Conservation (phyloP, 2,888 invertebrate species). For the Pyrochroa serraticornis region DNA sequence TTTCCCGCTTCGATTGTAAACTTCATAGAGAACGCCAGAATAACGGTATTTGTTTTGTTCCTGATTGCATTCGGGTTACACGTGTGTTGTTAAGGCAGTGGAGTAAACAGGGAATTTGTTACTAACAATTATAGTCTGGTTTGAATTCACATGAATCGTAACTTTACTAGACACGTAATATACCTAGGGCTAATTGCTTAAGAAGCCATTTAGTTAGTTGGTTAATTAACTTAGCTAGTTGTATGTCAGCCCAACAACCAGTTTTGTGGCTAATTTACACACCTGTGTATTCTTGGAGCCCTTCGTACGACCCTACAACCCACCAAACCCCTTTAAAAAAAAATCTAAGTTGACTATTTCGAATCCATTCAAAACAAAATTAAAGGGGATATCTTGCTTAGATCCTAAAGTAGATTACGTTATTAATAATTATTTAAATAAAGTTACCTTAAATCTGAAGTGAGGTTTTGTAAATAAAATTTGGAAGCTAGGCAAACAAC, state of each 20-base stretch:
- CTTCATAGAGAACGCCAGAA: slow-evolving; percentile 4
- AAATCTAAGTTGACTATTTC: too few relatives aligned
- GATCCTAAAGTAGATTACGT: too few relatives aligned
- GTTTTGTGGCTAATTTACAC: slow-evolving; percentile 44
- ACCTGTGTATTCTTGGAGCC: slow-evolving; percentile 40
- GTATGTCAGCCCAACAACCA: slow-evolving; percentile 46
- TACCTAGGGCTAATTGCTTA: slow-evolving; percentile 55
- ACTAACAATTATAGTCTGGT: slow-evolving; percentile 40
- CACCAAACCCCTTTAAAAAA: too few relatives aligned
- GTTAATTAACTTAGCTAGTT: slow-evolving; percentile 52
- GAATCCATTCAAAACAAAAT: too few relatives aligned
- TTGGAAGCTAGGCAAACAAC: too few relatives aligned
- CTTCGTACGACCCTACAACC: slow-evolving; percentile 25
- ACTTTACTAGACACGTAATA: slow-evolving; percentile 51
- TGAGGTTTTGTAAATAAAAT: too few relatives aligned
- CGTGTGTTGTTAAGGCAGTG: slow-evolving; percentile 27
- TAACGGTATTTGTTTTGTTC: slow-evolving; percentile 21
- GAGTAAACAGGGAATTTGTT: slow-evolving; percentile 29
- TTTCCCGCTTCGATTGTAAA: slow-evolving; percentile 23
- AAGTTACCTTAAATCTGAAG: too few relatives aligned
- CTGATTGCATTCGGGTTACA: slow-evolving; percentile 24
- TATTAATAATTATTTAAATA: too few relatives aligned
- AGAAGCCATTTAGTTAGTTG: slow-evolving; percentile 55
- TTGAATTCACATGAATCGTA: slow-evolving; percentile 49
- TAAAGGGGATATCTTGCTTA: too few relatives aligned